Percentiles rank a stretch among this genome's conserved stretches.
phyloP scores from a whole-genome alignment of 2,888 invertebrate genomes.

The Gastracanthus pulcherrimus region DNA sequence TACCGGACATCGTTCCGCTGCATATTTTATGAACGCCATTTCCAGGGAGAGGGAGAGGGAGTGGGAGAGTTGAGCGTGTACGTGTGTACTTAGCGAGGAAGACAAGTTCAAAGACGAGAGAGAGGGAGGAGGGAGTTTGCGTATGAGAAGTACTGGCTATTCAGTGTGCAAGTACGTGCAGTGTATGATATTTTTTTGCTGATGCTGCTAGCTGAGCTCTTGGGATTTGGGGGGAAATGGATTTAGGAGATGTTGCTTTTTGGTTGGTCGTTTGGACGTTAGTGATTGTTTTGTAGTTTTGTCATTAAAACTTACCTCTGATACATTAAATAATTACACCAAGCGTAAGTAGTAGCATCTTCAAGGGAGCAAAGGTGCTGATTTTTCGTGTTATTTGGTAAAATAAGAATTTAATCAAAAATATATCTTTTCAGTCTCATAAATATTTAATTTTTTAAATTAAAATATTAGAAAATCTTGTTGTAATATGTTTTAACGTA shows the following conservation, averaged over 20 bases:
- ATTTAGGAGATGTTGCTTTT: not conserved
- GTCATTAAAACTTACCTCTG: no score
- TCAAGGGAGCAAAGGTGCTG: no score
- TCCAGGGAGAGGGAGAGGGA: conserved; percentile 37
- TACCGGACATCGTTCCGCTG: conserved; percentile 69
- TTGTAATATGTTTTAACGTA: no score
- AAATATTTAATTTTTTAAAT: no score
- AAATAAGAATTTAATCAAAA: no score
- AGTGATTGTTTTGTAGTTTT: not conserved
- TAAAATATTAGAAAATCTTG: no score
- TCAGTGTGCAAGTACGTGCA: not conserved
- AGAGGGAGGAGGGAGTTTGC: not conserved
- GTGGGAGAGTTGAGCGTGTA: not conserved
- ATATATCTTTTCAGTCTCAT: no score
- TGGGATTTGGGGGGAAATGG: not conserved
- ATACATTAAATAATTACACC: no score
- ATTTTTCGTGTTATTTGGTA: no score
- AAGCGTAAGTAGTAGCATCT: no score
- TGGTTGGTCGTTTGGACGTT: not conserved
- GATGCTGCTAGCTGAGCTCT: not conserved
- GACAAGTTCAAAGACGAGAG: conserved; percentile 40
- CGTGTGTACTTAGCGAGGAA: conserved; percentile 41
- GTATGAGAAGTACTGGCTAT: not conserved
- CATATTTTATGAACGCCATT: conserved; percentile 68
- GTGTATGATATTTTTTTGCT: not conserved